Percentiles rank a stretch among this genome's conserved stretches.
These are phyloP conservation scores for Meloidogyne floridensis DNA, from an alignment of 1,140 invertebrate species.

Conservation along the genomic window DNA sequence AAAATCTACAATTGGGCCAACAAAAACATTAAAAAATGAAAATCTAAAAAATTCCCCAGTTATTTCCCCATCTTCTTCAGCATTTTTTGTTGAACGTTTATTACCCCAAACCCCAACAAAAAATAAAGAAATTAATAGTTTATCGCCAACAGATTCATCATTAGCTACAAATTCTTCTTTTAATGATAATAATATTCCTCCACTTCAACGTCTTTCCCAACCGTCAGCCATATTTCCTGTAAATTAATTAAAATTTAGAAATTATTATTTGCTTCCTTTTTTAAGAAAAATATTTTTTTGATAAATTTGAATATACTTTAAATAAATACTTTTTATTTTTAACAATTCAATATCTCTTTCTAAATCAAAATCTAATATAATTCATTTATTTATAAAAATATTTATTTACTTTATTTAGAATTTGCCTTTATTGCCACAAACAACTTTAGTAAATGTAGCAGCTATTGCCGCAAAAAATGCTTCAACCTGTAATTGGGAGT, in stretches of 20 bases:
- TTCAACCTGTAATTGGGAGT: constrained; percentile 71
- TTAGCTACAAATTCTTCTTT: too few relatives aligned
- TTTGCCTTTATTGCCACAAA: constrained; percentile 9
- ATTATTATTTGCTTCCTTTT: background rate
- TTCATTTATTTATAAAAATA: background rate
- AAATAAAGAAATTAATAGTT: background rate
- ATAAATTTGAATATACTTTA: too few relatives aligned
- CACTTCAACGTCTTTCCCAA: background rate
- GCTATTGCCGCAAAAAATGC: background rate
- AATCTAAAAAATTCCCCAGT: too few relatives aligned
- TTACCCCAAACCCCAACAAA: background rate
- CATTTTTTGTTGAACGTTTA: constrained; percentile 6
- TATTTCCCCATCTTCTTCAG: background rate
- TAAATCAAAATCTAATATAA: too few relatives aligned
- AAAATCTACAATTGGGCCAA: background rate
- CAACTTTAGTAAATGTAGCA: background rate
- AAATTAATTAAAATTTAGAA: background rate
- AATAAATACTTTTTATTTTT: too few relatives aligned
- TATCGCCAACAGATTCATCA: background rate
- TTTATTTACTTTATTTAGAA: background rate
- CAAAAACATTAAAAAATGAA: too few relatives aligned
- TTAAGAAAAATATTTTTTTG: background rate
- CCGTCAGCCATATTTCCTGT: background rate
- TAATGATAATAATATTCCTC: background rate
- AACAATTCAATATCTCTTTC: too few relatives aligned